These are phyloP conservation scores for Napeogenes sylphis DNA, from an alignment of 2,888 invertebrate species.

Conservation along the genomic window DNA sequence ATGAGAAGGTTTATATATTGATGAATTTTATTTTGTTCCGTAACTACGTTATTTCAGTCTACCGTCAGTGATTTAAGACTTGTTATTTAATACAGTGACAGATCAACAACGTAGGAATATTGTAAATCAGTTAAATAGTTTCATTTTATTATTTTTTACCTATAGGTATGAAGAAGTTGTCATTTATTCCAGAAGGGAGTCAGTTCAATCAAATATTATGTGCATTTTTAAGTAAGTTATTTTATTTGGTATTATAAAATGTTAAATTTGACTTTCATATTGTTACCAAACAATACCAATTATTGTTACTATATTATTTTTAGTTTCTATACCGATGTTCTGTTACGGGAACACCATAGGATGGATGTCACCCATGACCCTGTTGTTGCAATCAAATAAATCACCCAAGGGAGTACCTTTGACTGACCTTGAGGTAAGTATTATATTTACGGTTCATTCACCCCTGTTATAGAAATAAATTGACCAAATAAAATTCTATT, in stretches of 20 bases:
- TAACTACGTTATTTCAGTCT: neutral
- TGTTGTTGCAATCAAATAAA: constrained; percentile 62
- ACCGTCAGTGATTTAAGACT: too few species aligned
- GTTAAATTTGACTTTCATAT: neutral
- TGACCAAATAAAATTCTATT: too few species aligned
- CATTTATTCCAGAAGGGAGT: constrained; percentile 55
- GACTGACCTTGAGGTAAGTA: constrained; percentile 50
- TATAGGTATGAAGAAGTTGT: constrained; percentile 35
- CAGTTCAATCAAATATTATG: constrained; percentile 58
- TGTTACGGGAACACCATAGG: constrained; percentile 70
- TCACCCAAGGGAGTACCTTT: constrained; percentile 60
- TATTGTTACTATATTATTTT: constrained; percentile 6
- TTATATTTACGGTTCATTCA: neutral
- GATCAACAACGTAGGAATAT: too few species aligned
- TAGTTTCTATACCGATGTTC: constrained; percentile 71
- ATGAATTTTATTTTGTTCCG: neutral
- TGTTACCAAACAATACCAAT: too few species aligned
- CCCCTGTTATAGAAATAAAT: too few species aligned
- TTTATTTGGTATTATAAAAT: neutral
- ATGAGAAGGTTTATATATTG: neutral
- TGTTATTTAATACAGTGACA: too few species aligned
- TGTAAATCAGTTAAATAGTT: neutral
- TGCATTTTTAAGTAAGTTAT: constrained; percentile 54
- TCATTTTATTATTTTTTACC: constrained; percentile 1
- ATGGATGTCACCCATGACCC: constrained; percentile 75